Conservation (phyloP, 2,797 vertebrate species). For the Rhinoraja longicauda region DNA sequence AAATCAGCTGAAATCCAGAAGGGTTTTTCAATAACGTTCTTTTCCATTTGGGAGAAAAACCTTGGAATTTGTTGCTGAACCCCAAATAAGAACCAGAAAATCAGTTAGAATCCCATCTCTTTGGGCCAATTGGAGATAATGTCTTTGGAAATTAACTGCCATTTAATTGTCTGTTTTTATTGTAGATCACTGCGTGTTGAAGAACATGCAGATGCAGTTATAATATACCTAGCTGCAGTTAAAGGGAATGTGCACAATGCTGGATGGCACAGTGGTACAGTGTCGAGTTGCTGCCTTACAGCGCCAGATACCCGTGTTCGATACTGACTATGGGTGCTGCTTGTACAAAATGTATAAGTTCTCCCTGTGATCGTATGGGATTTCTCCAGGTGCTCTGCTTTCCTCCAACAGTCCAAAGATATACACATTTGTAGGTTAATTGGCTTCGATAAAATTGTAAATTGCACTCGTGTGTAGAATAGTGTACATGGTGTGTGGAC, state of each 20-base stretch:
- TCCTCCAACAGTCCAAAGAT: too few relatives aligned
- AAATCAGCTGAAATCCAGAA: background rate
- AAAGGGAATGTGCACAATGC: background rate
- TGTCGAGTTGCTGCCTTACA: too few relatives aligned
- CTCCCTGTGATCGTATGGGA: too few relatives aligned
- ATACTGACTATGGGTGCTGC: too few relatives aligned
- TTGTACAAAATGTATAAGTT: too few relatives aligned
- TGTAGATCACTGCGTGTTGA: background rate
- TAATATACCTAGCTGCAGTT: background rate
- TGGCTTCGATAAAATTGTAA: too few relatives aligned
- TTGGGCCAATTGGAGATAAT: background rate
- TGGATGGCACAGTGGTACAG: too few relatives aligned
- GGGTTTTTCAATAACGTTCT: background rate
- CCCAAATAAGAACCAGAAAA: background rate
- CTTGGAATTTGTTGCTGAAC: background rate
- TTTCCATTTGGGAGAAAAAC: background rate
- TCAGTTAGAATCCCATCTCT: background rate
- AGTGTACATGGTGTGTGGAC: too few relatives aligned
- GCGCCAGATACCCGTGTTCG: too few relatives aligned
- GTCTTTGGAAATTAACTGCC: background rate
- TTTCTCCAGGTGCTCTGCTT: too few relatives aligned
- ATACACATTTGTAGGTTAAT: too few relatives aligned
- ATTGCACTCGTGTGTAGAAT: too few relatives aligned
- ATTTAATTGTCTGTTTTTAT: background rate
- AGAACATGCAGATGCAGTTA: background rate